Evolutionary conservation across 1,140 invertebrate genomes (phyloP), one percentile per base, ranked within the genome.

Genomic region (Tetraneura akinire): DNA sequence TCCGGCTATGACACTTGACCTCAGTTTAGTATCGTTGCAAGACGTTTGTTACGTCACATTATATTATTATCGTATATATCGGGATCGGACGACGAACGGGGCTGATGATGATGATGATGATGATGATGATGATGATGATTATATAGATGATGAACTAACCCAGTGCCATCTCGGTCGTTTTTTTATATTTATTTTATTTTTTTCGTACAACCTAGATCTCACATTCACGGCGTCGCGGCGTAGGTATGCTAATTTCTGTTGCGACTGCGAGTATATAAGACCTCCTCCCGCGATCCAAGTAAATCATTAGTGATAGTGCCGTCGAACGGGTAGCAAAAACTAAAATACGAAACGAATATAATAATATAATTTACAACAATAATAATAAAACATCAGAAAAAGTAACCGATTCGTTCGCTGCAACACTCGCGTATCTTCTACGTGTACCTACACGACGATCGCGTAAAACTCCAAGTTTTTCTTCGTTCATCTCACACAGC

Each of bases 1-100:
- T 37, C 49, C 73, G 73, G 73, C n/a, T 23, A 74, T 57, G 73
- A 76, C 73, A 55, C 73, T 76, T 57, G 73, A 76, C 73, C 73
- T 60, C 53, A 53, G 70, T 53, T 73, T 73, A 73, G 70, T 73
- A 53, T 53, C 23, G 66, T 49, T 51, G 47, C 70, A 23, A 42
- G 26, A 55, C 51, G 51, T 10, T 16, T 47, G 26, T 73, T 73
- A 51, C 70, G 53, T 73, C 70, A 73, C n/a, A n/a, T n/a, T n/a
- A n/a, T n/a, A n/a, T n/a, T n/a, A n/a, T n/a, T n/a, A n/a, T n/a
- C n/a, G n/a, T n/a, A n/a, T n/a, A n/a, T 62, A 55, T 47, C 53
- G 49, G 70, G 53, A 73, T 73, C 70, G n/a, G 23, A 55, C 71
- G 71, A 55, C 37, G 71, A 42, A 74, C 16, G 71, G 71, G 71